Conservation (phyloP, 2,797 vertebrate species). For the Acrocephalus scirpaceus region DNA sequence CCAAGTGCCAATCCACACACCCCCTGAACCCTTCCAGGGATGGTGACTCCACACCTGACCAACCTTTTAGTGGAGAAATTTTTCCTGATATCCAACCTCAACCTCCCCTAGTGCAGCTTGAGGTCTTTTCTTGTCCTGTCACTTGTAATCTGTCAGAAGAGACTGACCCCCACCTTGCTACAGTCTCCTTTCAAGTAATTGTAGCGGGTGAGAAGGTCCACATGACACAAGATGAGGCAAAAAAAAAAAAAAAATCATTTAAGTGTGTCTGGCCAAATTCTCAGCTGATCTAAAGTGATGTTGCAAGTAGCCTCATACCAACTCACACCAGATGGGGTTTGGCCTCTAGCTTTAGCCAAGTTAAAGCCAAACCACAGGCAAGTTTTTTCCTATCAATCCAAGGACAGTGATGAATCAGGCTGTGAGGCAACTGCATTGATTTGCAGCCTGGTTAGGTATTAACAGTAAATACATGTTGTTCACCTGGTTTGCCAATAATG, state of each 20-base stretch:
- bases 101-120: background rate
- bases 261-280: background rate
- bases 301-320: background rate
- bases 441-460: slow-evolving; percentile 51
- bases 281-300: background rate
- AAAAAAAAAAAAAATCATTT: background rate
- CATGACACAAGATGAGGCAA: background rate
- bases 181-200: background rate
- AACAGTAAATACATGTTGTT: slow-evolving; percentile 14
- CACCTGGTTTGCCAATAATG: background rate
- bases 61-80: background rate
- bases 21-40: background rate
- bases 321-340: background rate
- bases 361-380: slow-evolving; percentile 16
- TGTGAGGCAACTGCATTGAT: slow-evolving; percentile 4
- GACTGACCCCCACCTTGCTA: background rate
- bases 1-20: background rate
- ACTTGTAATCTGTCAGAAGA: background rate
- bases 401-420: background rate
- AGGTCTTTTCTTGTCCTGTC: background rate
- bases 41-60: background rate
- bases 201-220: background rate
- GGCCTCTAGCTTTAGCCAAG: background rate
- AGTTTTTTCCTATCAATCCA: background rate
- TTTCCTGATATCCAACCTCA: background rate